Conservation (phyloP, 1,140 invertebrate species). For the Nasonia vitripennis region DNA sequence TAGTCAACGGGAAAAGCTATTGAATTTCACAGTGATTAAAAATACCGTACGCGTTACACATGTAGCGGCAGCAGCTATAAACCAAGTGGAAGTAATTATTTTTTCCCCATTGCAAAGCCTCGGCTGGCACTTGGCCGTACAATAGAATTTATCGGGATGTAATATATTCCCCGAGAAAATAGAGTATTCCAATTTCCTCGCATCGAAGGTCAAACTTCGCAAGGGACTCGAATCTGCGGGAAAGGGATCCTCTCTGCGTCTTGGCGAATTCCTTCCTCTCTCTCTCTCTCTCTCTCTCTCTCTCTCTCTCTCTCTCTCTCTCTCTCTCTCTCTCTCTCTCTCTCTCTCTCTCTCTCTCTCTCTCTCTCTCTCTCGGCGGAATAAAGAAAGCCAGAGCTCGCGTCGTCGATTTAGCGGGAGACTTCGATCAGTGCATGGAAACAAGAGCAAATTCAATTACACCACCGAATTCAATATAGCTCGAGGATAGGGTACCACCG, state of each 20-base stretch:
- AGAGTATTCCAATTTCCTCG: slow-evolving; percentile 25
- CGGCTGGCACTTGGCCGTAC: neutral
- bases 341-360: neutral
- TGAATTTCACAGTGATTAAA: neutral
- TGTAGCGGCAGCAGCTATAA: neutral
- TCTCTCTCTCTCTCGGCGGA: neutral
- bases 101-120: neutral
- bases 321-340: neutral
- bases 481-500: slow-evolving; percentile 54
- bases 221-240: slow-evolving; percentile 5
- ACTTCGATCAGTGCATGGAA: slow-evolving; percentile 64
- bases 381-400: slow-evolving; percentile 30
- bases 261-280: neutral
- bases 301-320: neutral
- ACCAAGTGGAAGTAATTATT: slow-evolving; percentile 9
- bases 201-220: slow-evolving; percentile 34
- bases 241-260: neutral
- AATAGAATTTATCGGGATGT: slow-evolving; percentile 14
- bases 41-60: neutral
- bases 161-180: slow-evolving; percentile 30
- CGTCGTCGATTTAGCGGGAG: slow-evolving; percentile 33
- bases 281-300: neutral
- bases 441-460: slow-evolving; percentile 68
- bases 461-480: slow-evolving; percentile 62
- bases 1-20: neutral